Evolutionary conservation across 2,888 invertebrate species (phyloP), one percentile per base, ranked within the genome.

Genomic region (Hybos culiciformis): DNA sequence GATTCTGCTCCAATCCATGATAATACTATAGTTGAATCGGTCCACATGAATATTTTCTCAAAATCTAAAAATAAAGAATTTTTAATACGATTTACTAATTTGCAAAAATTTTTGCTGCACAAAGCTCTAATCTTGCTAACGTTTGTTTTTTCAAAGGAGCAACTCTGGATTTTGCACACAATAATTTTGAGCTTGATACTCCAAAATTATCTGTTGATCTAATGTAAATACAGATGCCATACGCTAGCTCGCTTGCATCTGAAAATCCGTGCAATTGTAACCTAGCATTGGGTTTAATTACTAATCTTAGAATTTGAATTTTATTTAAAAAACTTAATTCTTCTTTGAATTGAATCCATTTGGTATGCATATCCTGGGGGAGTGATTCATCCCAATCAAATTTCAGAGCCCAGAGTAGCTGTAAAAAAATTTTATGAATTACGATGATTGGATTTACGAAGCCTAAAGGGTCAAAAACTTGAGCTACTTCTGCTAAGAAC

Each of bases 111-210:
- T 18, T 19, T 7, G 24, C 24, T 24, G 24, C 24, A 24, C 12
- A 33, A 17, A 24, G 17, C 17, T 26, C 26, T 7, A 39, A 17
- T 21, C 29, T n/a, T 6, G 23, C 17, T 15, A 26, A 9, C 14
- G 31, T 29, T 18, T 19, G 17, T 7, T n/a, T 12, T 17, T 18
- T 39, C 14, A 17, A 11, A 11, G 26, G 17, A n/a, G 31, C 31
- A n/a, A 29, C 31, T 19, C 31, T 26, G 12, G 39, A 39, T 31
- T 39, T 39, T 26, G 26, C 18, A 18, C 39, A 26, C 4, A 39
- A 12, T 14, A 26, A 12, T 5, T 40, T 17, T n/a, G 33, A 12
- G 19, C n/a, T 32, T 18, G 8, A 21, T 12, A 8, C 20, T 12
- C 11, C 14, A 6, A 14, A 5, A 9, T 20, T n/a, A 15, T 19